Conservation (phyloP, 2,888 invertebrate genomes). For the Acronicta leporina region DNA sequence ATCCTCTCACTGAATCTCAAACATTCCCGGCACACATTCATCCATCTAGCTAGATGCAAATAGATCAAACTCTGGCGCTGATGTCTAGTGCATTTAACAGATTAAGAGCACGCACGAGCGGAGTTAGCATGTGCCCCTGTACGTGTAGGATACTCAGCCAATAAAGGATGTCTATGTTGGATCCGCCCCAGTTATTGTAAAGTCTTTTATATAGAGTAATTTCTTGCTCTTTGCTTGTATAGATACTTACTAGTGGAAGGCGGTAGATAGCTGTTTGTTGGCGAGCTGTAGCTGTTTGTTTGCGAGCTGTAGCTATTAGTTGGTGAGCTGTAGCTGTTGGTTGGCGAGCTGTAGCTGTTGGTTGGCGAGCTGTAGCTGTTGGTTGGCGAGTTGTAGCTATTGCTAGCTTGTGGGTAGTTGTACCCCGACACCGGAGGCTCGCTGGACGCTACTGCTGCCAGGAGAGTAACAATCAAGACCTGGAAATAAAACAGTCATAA, state of each 20-base stretch:
- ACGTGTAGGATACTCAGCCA: no score
- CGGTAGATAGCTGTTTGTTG: constrained; percentile 72
- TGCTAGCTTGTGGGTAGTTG: constrained; percentile 70
- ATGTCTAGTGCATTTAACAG: no score
- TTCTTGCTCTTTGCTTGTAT: background rate
- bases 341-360: constrained; percentile 55
- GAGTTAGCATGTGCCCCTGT: no score
- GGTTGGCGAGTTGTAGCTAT: constrained; percentile 63
- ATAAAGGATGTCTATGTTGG: no score
- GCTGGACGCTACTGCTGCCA: constrained; percentile 65
- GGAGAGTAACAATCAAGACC: constrained; percentile 63
- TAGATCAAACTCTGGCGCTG: no score
- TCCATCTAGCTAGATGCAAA: no score
- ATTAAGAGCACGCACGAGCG: no score
- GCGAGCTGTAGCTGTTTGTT: constrained; percentile 47
- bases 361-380: constrained; percentile 40
- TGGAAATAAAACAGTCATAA: constrained; percentile 54
- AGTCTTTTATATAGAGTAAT: no score
- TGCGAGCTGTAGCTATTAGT: constrained; percentile 50
- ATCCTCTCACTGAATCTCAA: no score
- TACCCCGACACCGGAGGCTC: constrained; percentile 78
- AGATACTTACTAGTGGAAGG: constrained; percentile 68
- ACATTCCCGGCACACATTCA: no score
- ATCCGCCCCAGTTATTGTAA: no score
- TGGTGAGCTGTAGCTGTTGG: constrained; percentile 68